Base-by-base conservation (phyloP, 1,140 invertebrate genomes). In the Calliphora vicina region DNA sequence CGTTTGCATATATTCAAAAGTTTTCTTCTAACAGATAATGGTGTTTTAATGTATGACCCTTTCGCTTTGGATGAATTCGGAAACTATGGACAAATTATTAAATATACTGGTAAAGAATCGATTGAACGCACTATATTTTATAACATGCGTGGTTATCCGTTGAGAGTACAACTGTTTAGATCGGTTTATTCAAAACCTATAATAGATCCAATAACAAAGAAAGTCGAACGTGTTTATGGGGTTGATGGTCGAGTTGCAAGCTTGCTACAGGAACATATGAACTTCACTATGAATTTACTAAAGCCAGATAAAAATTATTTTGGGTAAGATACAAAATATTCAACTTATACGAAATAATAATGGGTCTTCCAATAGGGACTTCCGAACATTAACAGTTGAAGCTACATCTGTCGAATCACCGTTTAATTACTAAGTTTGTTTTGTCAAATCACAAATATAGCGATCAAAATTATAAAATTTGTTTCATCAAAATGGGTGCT, bases 231-330 rank as follows among this genome's bases (percentile, higher is more conserved):
- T 5, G 84, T 86, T 27, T 42, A 82, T 5, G 89, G 89, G 20
- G 87, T 88, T 1, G 89, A 90, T 85, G 86, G 86, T 27, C 84
- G 83, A 20, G 85, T 87, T 17, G 87, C 87, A 12, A 81, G 82
- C 6, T 61, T 78, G 0, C 82, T 89, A n/a, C 85, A 86, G 20
- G 84, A 84, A 25, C 76, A 84, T 1, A 61, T 90, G 61, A 90
- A 90, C 74, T 88, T 89, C 23, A 86, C 88, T 1, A 82, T 86
- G 1, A 83, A 86, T 12, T 86, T 85, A 35, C 50, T 85, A 0
- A 86, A 86, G 83, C 89, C 89, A 0, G 88, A 89, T 83, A 86
- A 86, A 27, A 84, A 88, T 84, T 89, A 86, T 81, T 90, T 90
- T 78, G 89, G 89, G 88, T 89, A 61, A 84, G 87, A 85, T 20